Evolutionary conservation across 2,888 invertebrate genomes (phyloP).

Genomic region (Tricholauxania praeusta): DNA sequence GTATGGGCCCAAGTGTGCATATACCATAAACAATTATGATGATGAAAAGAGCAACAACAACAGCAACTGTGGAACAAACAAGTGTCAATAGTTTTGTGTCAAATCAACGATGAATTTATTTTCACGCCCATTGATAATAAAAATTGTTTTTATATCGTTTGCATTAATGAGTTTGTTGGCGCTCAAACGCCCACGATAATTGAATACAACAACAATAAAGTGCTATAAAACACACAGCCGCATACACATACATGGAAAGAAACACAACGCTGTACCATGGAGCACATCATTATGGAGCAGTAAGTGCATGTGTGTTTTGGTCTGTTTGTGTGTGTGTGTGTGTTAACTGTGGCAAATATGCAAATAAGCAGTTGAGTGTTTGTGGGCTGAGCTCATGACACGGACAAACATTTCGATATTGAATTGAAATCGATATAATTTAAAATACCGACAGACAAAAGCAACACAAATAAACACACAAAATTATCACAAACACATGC

Average conservation of each 20-base stretch:
- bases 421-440: slow-evolving; percentile 36
- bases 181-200: slow-evolving; percentile 46
- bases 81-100: slow-evolving; percentile 36
- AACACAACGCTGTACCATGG: background rate
- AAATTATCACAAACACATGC: slow-evolving; percentile 22
- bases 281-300: background rate
- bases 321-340: slow-evolving; percentile 14
- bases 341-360: slow-evolving; percentile 23
- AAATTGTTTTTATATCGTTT: slow-evolving; percentile 43
- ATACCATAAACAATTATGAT: too few relatives aligned
- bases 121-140: slow-evolving; percentile 44
- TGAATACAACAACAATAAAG: slow-evolving; percentile 35
- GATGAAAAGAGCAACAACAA: background rate
- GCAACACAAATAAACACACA: slow-evolving; percentile 1
- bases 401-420: slow-evolving; percentile 32
- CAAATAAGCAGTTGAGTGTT: slow-evolving; percentile 24
- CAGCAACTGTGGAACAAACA: slow-evolving; percentile 1
- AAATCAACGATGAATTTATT: slow-evolving; percentile 38
- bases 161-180: slow-evolving; percentile 43
- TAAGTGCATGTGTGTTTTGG: slow-evolving; percentile 3
- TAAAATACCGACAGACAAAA: slow-evolving; percentile 4
- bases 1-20: too few relatives aligned
- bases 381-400: slow-evolving; percentile 27
- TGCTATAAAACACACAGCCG: background rate
- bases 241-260: background rate